A percentile compares a stretch with the other conserved stretches of the same genome.
Conservation (phyloP, 2,888 invertebrate genomes). For the Dendrolimus pini region DNA sequence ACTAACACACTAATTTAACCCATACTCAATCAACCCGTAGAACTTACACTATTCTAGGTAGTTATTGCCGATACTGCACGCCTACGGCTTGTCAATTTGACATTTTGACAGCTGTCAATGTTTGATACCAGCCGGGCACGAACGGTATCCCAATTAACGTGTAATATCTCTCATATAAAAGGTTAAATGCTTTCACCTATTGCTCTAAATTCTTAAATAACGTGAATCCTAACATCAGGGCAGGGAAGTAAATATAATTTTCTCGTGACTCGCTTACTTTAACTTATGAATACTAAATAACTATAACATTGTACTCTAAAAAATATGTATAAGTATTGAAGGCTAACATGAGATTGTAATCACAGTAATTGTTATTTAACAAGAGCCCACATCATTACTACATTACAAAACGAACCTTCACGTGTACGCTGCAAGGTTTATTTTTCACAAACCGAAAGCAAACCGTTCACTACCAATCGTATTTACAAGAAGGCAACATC, state of each 20-base stretch:
- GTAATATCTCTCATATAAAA: constrained; percentile 61
- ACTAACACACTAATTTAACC: constrained; percentile 54
- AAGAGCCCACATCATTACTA: constrained; percentile 71
- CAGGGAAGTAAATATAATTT: constrained; percentile 72
- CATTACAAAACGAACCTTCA: constrained; percentile 50
- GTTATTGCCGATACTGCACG: constrained; percentile 22
- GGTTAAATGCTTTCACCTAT: constrained; percentile 69
- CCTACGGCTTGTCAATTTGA: not conserved
- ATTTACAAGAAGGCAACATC: constrained; percentile 73
- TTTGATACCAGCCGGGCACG: constrained; percentile 14
- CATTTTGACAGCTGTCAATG: too few relatives aligned
- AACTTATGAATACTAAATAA: constrained; percentile 67
- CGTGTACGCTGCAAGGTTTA: constrained; percentile 32
- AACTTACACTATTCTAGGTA: constrained; percentile 34
- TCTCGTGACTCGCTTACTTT: constrained; percentile 69
- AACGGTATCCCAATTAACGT: constrained; percentile 41
- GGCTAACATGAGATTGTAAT: constrained; percentile 76
- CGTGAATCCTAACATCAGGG: constrained; percentile 57
- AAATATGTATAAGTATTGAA: constrained; percentile 77
- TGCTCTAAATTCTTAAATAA: constrained; percentile 65
- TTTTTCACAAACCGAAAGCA: constrained; percentile 41
- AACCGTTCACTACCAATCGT: constrained; percentile 48
- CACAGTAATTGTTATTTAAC: constrained; percentile 75
- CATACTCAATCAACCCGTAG: constrained; percentile 39
- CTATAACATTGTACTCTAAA: constrained; percentile 77